Evolutionary conservation across 2,797 vertebrate species (phyloP).

Genomic region (Acridotheres tristis): DNA sequence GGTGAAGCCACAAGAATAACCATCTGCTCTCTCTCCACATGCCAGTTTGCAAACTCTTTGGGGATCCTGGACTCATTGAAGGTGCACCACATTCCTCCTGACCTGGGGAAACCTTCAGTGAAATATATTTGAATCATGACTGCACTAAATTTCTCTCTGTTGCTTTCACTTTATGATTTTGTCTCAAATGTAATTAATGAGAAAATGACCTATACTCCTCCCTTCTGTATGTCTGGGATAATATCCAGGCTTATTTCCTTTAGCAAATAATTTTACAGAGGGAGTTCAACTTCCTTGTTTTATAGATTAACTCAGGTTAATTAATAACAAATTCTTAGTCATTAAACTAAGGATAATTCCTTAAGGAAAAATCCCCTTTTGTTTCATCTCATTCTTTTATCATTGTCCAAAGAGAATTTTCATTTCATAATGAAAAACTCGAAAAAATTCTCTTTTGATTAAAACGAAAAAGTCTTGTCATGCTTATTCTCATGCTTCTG

Average conservation of each 20-base stretch:
- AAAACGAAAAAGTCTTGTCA: background rate
- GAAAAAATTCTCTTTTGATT: background rate
- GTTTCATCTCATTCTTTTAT: slow-evolving; percentile 5
- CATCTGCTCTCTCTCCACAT: background rate
- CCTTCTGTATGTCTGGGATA: slow-evolving; percentile 6
- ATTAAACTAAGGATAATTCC: slow-evolving; percentile 18
- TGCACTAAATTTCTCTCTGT: background rate
- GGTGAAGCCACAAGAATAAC: background rate
- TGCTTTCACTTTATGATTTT: background rate
- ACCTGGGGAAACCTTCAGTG: background rate
- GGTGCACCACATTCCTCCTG: background rate
- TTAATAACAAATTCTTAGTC: slow-evolving; percentile 59
- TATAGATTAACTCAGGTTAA: slow-evolving; percentile 61
- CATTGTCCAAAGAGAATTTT: slow-evolving; percentile 13
- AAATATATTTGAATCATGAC: background rate
- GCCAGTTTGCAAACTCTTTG: background rate
- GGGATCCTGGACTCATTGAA: background rate
- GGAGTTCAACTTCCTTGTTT: slow-evolving; percentile 44
- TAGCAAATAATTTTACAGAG: slow-evolving; percentile 48
- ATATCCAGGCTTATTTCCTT: slow-evolving; percentile 39
- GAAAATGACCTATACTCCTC: background rate
- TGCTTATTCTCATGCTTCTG: background rate
- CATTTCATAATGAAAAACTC: background rate
- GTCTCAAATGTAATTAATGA: background rate
- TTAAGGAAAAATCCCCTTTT: background rate